These are phyloP conservation scores for Champsocephalus esox DNA, from an alignment of 2,797 vertebrate genomes.

Conservation along the genomic window DNA sequence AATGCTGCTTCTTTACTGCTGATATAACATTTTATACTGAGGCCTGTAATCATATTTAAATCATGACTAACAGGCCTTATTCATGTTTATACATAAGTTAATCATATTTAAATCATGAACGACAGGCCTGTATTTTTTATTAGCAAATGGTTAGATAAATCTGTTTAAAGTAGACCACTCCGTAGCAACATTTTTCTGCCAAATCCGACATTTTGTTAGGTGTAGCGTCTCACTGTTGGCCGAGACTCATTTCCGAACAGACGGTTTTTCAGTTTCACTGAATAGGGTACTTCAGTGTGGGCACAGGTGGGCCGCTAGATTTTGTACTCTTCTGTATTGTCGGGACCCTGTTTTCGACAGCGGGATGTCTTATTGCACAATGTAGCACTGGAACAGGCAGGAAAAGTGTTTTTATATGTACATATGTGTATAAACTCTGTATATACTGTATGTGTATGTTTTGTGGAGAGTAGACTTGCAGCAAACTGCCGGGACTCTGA, in stretches of 20 bases:
- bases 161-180: conserved; percentile 41
- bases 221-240: conserved; percentile 52
- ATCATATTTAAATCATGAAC: conserved; percentile 86
- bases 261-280: conserved; percentile 57
- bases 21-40: conserved; percentile 75
- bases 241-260: conserved; percentile 36
- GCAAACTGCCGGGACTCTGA: conserved; percentile 64
- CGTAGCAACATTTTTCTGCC: conserved; percentile 66
- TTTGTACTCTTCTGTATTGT: conserved; percentile 50
- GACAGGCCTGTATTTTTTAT: conserved; percentile 83
- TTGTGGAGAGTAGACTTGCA: conserved; percentile 51
- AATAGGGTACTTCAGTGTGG: conserved; percentile 54
- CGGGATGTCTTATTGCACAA: conserved; percentile 65
- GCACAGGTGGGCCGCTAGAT: conserved; percentile 24
- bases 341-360: conserved; percentile 23
- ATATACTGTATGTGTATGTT: conserved; percentile 39
- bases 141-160: conserved; percentile 39
- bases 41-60: conserved; percentile 86
- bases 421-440: conserved; percentile 37
- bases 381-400: conserved; percentile 72
- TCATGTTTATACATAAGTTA: conserved; percentile 78
- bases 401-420: conserved; percentile 45
- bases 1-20: conserved; percentile 76
- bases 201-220: conserved; percentile 42
- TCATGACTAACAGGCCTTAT: conserved; percentile 85